These are phyloP conservation scores for Chaenogobius annularis DNA, from an alignment of 2,113 vertebrate genomes.

Conservation along the genomic window DNA sequence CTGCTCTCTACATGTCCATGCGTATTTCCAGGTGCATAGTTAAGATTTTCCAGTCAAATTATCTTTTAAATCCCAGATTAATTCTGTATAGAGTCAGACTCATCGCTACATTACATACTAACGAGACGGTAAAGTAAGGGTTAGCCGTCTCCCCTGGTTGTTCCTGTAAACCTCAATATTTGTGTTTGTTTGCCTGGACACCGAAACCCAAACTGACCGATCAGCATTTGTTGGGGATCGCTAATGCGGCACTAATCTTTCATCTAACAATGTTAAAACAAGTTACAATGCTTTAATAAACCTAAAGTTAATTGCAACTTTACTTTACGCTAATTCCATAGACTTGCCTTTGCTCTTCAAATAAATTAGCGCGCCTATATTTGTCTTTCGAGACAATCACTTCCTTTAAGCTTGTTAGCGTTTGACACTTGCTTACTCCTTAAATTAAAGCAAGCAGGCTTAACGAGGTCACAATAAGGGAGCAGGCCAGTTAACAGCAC, in stretches of 20 bases:
- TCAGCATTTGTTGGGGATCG: neutral
- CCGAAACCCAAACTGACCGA: neutral
- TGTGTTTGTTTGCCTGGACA: neutral
- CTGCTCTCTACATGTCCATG: neutral
- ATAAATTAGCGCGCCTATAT: slow-evolving; percentile 14
- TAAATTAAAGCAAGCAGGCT: slow-evolving; percentile 19
- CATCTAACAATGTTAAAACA: neutral
- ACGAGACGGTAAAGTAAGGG: neutral
- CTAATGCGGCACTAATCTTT: neutral
- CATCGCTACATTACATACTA: neutral
- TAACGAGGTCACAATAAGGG: slow-evolving; percentile 7
- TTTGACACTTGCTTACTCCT: slow-evolving; percentile 14
- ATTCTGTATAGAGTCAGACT: neutral
- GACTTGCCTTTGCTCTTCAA: neutral
- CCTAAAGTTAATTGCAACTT: neutral
- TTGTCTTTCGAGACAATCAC: slow-evolving; percentile 18
- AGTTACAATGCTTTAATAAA: neutral
- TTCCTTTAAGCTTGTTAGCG: slow-evolving; percentile 24
- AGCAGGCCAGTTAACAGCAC: neutral
- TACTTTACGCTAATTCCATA: neutral
- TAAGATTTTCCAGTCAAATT: neutral
- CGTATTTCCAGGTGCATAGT: neutral
- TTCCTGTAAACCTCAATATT: neutral
- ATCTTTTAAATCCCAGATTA: neutral
- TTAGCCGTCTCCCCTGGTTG: neutral